Conservation (phyloP, 2,113 vertebrate genomes). For the Speoplatyrhinus poulsoni region DNA sequence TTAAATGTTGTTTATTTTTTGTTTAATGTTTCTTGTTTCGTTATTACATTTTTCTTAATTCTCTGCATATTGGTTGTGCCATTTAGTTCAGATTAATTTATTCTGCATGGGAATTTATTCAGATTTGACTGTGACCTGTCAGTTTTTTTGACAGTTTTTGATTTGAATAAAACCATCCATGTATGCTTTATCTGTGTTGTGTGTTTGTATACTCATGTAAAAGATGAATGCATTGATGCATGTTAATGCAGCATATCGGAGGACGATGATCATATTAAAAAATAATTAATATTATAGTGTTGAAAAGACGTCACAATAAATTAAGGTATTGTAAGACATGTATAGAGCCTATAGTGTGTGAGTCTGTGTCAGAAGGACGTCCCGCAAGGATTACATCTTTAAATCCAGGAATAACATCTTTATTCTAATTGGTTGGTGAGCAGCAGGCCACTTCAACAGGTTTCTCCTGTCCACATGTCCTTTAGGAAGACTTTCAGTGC, state of each 20-base stretch:
- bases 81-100: constrained; percentile 59
- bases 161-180: constrained; percentile 58
- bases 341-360: constrained; percentile 12
- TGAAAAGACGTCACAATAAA: too few relatives aligned
- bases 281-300: too few relatives aligned
- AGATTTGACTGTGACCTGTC: constrained; percentile 39
- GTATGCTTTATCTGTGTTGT: not conserved
- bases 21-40: constrained; percentile 8
- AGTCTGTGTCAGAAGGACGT: constrained; percentile 21
- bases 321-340: too few relatives aligned
- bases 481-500: not conserved
- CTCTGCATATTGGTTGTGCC: constrained; percentile 29
- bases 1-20: constrained; percentile 6
- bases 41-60: constrained; percentile 7
- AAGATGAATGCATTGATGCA: not conserved
- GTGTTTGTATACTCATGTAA: not conserved
- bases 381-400: constrained; percentile 65
- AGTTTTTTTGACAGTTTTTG: constrained; percentile 63
- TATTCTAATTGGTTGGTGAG: constrained; percentile 58
- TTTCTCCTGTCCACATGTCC: constrained; percentile 47
- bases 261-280: too few relatives aligned
- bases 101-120: constrained; percentile 48
- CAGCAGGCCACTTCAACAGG: constrained; percentile 67
- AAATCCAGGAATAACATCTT: constrained; percentile 53
- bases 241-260: too few relatives aligned